Base-by-base conservation (phyloP, 2,113 vertebrate genomes). In the Dendropsophus ebraccatus region DNA sequence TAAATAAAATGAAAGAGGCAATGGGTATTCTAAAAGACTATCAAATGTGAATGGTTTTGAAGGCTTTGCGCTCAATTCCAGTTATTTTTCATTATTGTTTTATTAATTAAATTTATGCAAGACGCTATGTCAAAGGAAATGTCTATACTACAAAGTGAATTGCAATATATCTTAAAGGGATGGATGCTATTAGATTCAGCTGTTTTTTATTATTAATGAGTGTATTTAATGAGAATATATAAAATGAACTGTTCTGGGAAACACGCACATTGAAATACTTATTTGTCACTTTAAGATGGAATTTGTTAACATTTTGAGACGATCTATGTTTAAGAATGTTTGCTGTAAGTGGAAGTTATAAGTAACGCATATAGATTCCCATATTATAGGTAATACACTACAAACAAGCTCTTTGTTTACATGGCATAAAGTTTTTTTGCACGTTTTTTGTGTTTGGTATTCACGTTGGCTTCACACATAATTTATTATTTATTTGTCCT, bases 171-270 rank as follows among this genome's bases (percentile, higher is more conserved):
- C 75, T 78, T 78, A 54, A 54, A 8, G 75, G 76, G 32, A 56
- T 78, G 17, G 3, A 78, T 23, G 49, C 16, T 78, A 35, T 56
- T 35, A 75, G 45, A 75, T 75, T 75, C 23, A 25, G 47, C 23
- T 75, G 72, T 56, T 78, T 50, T 78, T 78, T 78, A 78, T 49
- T 56, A 58, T 78, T 78, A 78, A 78, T 78, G 52, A 78, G 50
- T 54, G 49, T 47, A 45, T 13, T 47, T n/a, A 74, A 74, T 25
- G 70, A 74, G 37, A 25, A 49, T 13, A 28, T n/a, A 16, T 23
- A 75, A 75, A 74, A 30, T 37, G 1, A 37, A 11, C 28, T 58
- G 32, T 56, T 56, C 32, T 56, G 4, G 17, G 28, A 78, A 35
- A 56, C 17, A 28, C 25, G 14, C 73, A 30, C 35, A 76, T 28